Evolutionary conservation across 2,113 vertebrate species (phyloP), one percentile per base, ranked within the genome.

Genomic region (Gasterosteus aculeatus): DNA sequence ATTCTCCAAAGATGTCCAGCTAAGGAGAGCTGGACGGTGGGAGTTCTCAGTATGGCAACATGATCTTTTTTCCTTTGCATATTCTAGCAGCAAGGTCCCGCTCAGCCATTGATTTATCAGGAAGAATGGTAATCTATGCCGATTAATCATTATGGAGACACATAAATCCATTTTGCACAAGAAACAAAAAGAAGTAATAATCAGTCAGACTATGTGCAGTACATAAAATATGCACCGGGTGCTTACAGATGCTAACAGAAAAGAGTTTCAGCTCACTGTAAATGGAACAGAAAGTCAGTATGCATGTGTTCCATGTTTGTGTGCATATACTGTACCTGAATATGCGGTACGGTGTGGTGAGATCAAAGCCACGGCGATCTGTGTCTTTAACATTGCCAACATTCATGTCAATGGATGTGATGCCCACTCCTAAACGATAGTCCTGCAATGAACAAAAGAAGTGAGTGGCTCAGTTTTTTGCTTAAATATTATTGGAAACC

Each of bases 401-500:
- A 0, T 95, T 98, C 97, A 99, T 99, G 41, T 98, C 95, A 0
- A 99, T 96, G 60, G 93, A 95, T 11, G 97, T 99, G 91, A 99
- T 96, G 1, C 98, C 98, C 0, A 98, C 92, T 16, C 96, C 96
- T 73, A 96, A 80, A 7, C 78, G 93, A 74, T 95, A 95, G 61
- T 99, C 97, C 98, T 99, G 85, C 10, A 82, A 74, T 0, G 53
- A 39, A 7, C 35, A 19, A 5, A 65, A 58, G 38, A 5, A 2
- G 35, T 41, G 7, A 65, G 8, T 7, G 12, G 8, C 12, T 26
- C 11, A 67, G 16, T 2, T 54, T 19, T 54, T 3, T 18, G 38
- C 19, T 31, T 31, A 19, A 69, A 39, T 53, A 8, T 54, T 0
- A 26, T 54, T 18, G 39, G 7, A 41, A 5, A 44, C 2, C 10